Evolutionary conservation across 2,888 invertebrate species (phyloP).

Genomic region (Sinohyriopsis cumingii): DNA sequence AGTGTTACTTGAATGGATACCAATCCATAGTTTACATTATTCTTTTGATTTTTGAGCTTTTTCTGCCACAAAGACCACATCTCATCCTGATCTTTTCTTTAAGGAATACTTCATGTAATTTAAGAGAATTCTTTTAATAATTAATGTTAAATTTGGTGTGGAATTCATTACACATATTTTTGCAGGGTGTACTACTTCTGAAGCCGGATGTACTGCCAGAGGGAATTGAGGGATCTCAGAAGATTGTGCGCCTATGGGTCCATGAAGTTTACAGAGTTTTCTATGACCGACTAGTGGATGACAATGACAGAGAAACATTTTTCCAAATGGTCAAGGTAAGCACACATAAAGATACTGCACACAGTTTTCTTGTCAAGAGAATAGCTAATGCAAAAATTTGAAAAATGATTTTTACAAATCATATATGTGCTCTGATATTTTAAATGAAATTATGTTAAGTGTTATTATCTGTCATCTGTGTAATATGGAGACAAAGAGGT

Average conservation of each 20-base stretch:
- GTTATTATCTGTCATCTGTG: too few species aligned
- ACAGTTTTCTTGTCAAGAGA: too few species aligned
- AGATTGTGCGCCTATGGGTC: constrained; percentile 68
- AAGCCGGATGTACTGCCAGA: constrained; percentile 58
- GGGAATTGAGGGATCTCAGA: constrained; percentile 56
- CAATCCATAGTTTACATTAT: not conserved
- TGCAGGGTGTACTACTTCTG: constrained; percentile 67
- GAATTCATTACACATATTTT: not conserved
- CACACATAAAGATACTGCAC: not conserved
- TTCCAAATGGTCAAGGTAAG: constrained; percentile 68
- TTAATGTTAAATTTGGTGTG: not conserved
- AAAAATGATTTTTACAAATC: too few species aligned
- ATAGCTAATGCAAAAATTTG: too few species aligned
- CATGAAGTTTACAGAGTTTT: constrained; percentile 72
- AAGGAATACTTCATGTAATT: too few species aligned
- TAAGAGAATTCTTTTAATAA: too few species aligned
- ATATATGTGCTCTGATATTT: too few species aligned
- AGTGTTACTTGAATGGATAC: too few species aligned
- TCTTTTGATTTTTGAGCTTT: not conserved
- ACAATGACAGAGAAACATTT: constrained; percentile 62
- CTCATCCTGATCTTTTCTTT: too few species aligned
- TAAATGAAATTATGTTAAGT: too few species aligned
- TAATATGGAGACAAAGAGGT: too few species aligned
- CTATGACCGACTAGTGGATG: constrained; percentile 69
- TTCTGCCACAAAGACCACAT: too few species aligned